phyloP scores from a whole-genome alignment of 2,888 invertebrate species.

The Drosophila buzzatii region DNA sequence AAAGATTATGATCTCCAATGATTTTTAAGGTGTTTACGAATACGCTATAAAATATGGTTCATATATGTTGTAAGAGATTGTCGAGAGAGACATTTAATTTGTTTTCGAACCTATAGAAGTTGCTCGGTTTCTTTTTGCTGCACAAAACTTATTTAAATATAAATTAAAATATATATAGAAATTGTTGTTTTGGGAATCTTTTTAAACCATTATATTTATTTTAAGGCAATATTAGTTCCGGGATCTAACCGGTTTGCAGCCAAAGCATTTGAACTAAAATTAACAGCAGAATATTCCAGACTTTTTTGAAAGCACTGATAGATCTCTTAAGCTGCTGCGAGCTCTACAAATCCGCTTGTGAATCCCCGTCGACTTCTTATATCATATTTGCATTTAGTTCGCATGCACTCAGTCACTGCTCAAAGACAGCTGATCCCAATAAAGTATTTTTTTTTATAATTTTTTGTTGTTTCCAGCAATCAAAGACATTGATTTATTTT shows the following conservation, averaged over 20 bases:
- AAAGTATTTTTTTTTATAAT: background rate
- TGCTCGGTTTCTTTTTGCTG: background rate
- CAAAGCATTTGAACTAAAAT: background rate
- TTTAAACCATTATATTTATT: background rate
- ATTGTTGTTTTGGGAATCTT: background rate
- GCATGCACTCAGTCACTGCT: background rate
- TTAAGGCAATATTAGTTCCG: background rate
- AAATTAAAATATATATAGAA: background rate
- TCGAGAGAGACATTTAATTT: background rate
- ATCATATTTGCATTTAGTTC: background rate
- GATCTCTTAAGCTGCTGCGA: background rate
- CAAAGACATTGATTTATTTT: constrained; percentile 25
- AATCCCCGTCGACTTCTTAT: background rate
- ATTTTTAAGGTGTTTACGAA: background rate
- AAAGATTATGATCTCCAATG: background rate
- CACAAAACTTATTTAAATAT: background rate
- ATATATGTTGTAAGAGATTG: background rate
- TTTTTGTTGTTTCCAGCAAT: background rate
- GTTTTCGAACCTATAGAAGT: background rate
- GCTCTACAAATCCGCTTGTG: background rate
- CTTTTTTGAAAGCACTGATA: background rate
- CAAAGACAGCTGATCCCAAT: background rate
- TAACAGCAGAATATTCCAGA: background rate
- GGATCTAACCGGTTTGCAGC: background rate
- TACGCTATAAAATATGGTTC: background rate